phyloP scores from a whole-genome alignment of 2,888 invertebrate species.

The Eledona agricola region DNA sequence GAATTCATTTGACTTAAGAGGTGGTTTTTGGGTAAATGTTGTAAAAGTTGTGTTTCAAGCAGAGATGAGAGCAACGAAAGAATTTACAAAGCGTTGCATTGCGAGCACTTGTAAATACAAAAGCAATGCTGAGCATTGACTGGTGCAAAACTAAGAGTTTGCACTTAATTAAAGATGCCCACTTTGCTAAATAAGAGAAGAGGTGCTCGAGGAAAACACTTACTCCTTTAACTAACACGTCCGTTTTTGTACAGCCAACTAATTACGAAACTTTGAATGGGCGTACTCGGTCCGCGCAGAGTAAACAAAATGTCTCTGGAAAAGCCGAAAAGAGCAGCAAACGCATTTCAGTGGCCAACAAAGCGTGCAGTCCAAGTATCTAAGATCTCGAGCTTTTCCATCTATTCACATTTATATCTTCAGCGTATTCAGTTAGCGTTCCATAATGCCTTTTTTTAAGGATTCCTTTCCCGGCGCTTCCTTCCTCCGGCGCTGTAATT shows the following conservation, averaged over 20 bases:
- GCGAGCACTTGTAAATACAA: no score
- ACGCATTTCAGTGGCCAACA: slow-evolving; percentile 1
- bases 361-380: slow-evolving; percentile 6
- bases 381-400: slow-evolving; percentile 10
- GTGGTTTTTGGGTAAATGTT: no score
- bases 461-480: no score
- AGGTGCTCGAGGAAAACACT: slow-evolving; percentile 12
- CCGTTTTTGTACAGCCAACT: slow-evolving; percentile 23
- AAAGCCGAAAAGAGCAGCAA: neutral
- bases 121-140: neutral
- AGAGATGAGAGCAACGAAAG: no score
- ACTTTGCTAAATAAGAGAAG: slow-evolving; percentile 11
- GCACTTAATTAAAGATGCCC: slow-evolving; percentile 11
- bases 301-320: neutral
- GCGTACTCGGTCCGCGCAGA: neutral
- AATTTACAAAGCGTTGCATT: no score
- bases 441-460: slow-evolving; percentile 10
- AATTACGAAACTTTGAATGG: slow-evolving; percentile 31
- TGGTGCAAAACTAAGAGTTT: slow-evolving; percentile 3
- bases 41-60: no score
- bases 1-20: no score
- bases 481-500: neutral
- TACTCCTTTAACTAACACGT: slow-evolving; percentile 4
- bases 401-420: slow-evolving; percentile 16
- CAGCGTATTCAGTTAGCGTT: neutral